Evolutionary conservation across 2,113 vertebrate species (phyloP), one percentile per base, ranked within the genome.

Genomic region (Oncorhynchus gorbuscha): DNA sequence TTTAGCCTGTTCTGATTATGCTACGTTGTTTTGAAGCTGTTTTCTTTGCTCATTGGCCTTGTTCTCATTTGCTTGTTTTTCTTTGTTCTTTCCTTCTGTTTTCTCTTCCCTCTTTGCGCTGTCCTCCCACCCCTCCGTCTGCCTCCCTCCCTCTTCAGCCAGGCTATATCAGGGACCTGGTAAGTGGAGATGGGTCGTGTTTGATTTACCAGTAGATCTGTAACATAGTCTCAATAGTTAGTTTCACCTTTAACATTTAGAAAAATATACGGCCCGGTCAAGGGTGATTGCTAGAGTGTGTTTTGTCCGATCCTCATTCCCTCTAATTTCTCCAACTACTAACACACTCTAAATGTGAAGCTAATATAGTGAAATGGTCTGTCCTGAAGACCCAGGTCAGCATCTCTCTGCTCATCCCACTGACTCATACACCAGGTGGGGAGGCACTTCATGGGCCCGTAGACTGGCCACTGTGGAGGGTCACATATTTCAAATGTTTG

Each of bases 91-190:
- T 85, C 87, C 92, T 76, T 87, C 61, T 81, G 76, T 62, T 83
- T 87, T 89, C 85, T 81, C 58, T 69, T 85, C 71, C 83, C 88
- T 83, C 85, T 87, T 86, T 85, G 85, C 78, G 75, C 83, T 82
- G 77, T 81, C 70, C 81, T 90, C 83, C 85, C 86, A 77, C 83
- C 79, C 89, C 39, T 45, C 79, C 89, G 39, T 9, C 92, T 81
- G 85, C 91, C 93, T 95, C 90, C 94, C 93, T 90, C 93, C 93
- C 91, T 90, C 94, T 94, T 81, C 97, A 99, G 97, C 97, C 97
- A 95, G 95, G 97, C 95, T 97, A 94, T 97, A 90, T 99, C 96
- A 99, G 97, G 95, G 97, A 99, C 92, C 93, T 99, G 97, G 97
- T 99, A 98, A 99, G 97, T 98, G 75, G 55, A 83, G 81, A 65